Evolutionary conservation across 2,797 vertebrate species (phyloP).

Genomic region (Premnoplex brunnescens): DNA sequence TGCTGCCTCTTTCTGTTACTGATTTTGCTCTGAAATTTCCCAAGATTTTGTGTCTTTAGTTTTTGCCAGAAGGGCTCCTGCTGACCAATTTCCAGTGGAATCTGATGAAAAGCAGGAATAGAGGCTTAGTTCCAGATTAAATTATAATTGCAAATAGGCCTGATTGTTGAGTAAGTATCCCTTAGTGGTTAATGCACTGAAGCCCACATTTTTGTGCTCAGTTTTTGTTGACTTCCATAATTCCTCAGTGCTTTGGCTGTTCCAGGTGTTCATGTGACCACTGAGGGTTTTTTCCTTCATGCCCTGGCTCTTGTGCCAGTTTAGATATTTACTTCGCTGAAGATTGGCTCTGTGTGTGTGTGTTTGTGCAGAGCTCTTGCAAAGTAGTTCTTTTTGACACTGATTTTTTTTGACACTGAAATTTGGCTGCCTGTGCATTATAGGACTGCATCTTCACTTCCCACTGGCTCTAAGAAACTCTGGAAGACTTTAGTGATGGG

Average conservation of each 20-base stretch:
- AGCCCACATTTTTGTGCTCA: not conserved
- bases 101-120: not conserved
- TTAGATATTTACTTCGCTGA: not conserved
- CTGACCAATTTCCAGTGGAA: not conserved
- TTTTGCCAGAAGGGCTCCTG: not conserved
- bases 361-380: not conserved
- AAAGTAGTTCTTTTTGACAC: not conserved
- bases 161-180: not conserved
- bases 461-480: not conserved
- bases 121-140: not conserved
- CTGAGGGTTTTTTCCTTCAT: not conserved
- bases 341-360: not conserved
- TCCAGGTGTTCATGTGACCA: not conserved
- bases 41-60: not conserved
- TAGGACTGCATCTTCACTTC: not conserved
- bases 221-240: not conserved
- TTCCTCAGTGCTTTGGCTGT: not conserved
- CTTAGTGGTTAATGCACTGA: not conserved
- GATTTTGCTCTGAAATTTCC: not conserved
- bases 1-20: not conserved
- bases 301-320: not conserved
- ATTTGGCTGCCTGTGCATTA: not conserved
- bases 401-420: not conserved
- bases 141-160: not conserved
- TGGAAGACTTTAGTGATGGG: not conserved